Base-by-base conservation (phyloP, 2,797 vertebrate genomes). In the Gymnopithys bicolor region DNA sequence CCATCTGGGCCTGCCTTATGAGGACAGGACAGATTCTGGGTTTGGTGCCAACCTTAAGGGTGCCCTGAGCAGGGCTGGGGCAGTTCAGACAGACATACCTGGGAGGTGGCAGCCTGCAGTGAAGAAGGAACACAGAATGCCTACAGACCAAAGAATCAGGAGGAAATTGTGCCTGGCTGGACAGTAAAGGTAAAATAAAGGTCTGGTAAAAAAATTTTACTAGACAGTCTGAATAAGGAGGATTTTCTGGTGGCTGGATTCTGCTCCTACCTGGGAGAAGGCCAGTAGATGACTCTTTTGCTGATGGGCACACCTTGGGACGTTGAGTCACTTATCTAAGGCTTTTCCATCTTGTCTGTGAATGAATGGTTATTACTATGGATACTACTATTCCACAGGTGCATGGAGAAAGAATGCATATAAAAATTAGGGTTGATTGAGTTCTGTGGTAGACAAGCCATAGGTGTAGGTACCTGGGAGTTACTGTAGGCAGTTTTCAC, bases 121-220 rank as follows among this genome's bases (percentile, higher is more conserved):
- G 48, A 69, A 83, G 37, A 67, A 55, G 70, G 43, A 67, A 37
- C 52, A 77, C 17, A 24, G 27, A 89, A 70, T 53, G 33, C 68
- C 46, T 79, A 19, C 52, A 70, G 49, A 83, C 18, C 1, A 4
- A 69, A 82, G 48, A 84, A 83, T 51, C 19, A 49, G 25, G 23
- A 69, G 23, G 43, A 62, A 79, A 60, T 59, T 70, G 23, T 30
- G 76, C 15, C 77, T 77, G 16, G 13, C 30, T 80, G 90, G 70
- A 63, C n/a, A 76, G 3, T 49, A 79, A 87, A 89, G 18, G 11
- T 49, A 78, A 82, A 92, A 87, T 66, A 73, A 77, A 83, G 14
- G 7, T 76, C 39, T 30, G 8, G 12, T 15, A 0, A 52, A 59
- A 66, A 76, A 87, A 32, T 16, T 12, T 15, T 39, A 28, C 16